phyloP scores from a whole-genome alignment of 2,888 invertebrate genomes.

The Macaria liturata region DNA sequence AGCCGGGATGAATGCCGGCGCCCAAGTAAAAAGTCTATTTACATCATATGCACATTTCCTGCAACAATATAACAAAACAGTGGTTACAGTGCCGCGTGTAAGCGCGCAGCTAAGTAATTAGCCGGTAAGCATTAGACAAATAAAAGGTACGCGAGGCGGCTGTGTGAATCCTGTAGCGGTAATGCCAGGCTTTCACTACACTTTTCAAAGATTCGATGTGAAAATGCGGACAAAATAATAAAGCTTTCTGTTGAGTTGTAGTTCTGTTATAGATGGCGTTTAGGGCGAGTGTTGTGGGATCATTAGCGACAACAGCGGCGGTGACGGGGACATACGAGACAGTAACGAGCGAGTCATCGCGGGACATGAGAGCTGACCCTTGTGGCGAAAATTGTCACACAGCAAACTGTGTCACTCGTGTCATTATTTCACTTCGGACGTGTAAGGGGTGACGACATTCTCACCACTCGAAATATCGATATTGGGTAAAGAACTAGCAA shows the following conservation, averaged over 20 bases:
- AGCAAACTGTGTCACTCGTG: constrained; percentile 72
- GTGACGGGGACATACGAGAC: constrained; percentile 63
- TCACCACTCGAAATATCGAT: too few relatives aligned
- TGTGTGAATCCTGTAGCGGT: too few relatives aligned
- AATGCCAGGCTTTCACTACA: too few relatives aligned
- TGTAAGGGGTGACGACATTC: constrained; percentile 7
- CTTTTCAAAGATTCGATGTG: too few relatives aligned
- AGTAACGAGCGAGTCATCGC: constrained; percentile 78
- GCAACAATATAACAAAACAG: constrained; percentile 53
- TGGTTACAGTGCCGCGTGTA: constrained; percentile 48
- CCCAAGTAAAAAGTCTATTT: constrained; percentile 76
- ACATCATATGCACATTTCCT: constrained; percentile 73
- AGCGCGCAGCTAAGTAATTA: constrained; percentile 55
- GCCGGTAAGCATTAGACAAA: constrained; percentile 36
- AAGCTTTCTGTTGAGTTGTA: too few relatives aligned
- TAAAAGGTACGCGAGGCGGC: constrained; percentile 14
- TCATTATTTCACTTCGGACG: constrained; percentile 55
- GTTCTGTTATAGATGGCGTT: constrained; percentile 14
- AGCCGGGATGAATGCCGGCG: constrained; percentile 72
- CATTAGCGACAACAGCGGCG: constrained; percentile 70
- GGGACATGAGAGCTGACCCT: constrained; percentile 72
- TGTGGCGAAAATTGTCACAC: constrained; percentile 72
- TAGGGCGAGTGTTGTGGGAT: constrained; percentile 40
- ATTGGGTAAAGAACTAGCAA: too few relatives aligned
- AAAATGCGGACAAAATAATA: too few relatives aligned